Base-by-base conservation (phyloP, 2,113 vertebrate genomes). In the Megaptera novaeangliae region DNA sequence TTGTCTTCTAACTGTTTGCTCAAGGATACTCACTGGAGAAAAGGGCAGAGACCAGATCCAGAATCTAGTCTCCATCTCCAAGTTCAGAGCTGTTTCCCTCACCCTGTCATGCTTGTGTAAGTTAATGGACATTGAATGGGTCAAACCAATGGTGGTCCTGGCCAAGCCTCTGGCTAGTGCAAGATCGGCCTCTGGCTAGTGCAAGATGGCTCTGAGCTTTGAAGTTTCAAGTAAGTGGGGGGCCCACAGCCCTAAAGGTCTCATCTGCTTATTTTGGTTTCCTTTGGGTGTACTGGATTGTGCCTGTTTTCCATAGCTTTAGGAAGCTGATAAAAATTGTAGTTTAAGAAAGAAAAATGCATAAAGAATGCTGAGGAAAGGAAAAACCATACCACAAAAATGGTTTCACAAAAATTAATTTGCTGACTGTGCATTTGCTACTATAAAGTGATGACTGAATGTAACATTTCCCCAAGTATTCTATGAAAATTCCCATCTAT, bases 381-480 rank as follows among this genome's bases (percentile, higher is more conserved):
- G 3, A 66, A 81, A 61, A n/a, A 23, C 18, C 21, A 61, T 89
- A 68, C 69, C 49, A 68, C 18, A 74, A 63, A 64, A 71, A 72
- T 59, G 8, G 1, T 34, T 75, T 39, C n/a, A 36, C 41, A 61
- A 25, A 64, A 74, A 57, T 75, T 81, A 81, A 41, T 63, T 68
- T 81, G 10, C 52, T 12, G 25, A 68, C 81, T 75, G 11, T 57
- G 17, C 49, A 5, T 85, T 88, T 88, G n/a, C 4, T 52, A 18
- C 52, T 52, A 52, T 20, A 82, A 91, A 91, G 18, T 46, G 68
- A 88, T 27, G 31, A 25, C 31, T 71, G 9, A 57, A 83, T 17
- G 52, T 52, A 92, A 63, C 6, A 90, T 0, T 95, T 96, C 66
- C 80, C 41, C 83, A n/a, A 57, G 36, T 94, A 34, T 21, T 84